These are phyloP conservation scores for Hafferia zeledoni DNA, from an alignment of 2,797 vertebrate genomes.

Conservation along the genomic window DNA sequence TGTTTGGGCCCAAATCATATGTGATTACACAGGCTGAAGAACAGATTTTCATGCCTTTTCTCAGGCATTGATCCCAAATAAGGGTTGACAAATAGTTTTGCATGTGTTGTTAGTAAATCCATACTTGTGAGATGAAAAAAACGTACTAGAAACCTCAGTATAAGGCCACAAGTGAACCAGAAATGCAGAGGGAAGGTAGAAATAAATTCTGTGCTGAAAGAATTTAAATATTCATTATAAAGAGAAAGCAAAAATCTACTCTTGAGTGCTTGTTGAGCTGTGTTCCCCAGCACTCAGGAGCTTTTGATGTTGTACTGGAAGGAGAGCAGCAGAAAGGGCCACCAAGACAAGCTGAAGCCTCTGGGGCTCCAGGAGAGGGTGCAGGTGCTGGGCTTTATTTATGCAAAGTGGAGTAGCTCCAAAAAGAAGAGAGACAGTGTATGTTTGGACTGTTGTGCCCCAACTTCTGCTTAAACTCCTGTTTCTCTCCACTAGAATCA, in stretches of 20 bases:
- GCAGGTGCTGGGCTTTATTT: not conserved
- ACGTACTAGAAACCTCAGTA: not conserved
- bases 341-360: accelerated
- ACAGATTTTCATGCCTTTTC: not conserved
- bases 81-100: not conserved
- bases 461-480: not conserved
- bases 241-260: not conserved
- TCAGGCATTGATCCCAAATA: not conserved
- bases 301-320: not conserved
- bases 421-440: not conserved
- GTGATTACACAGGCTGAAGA: not conserved
- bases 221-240: not conserved
- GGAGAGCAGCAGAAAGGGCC: not conserved
- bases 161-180: not conserved
- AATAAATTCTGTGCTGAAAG: not conserved
- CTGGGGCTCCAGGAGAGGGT: not conserved
- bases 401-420: not conserved
- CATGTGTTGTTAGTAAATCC: not conserved
- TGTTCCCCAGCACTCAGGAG: not conserved
- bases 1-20: not conserved
- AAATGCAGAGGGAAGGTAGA: not conserved
- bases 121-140: not conserved
- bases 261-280: not conserved
- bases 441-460: not conserved
- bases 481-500: not conserved